Base-by-base conservation (phyloP, 2,888 invertebrate genomes). In the Aphidius colemani region DNA sequence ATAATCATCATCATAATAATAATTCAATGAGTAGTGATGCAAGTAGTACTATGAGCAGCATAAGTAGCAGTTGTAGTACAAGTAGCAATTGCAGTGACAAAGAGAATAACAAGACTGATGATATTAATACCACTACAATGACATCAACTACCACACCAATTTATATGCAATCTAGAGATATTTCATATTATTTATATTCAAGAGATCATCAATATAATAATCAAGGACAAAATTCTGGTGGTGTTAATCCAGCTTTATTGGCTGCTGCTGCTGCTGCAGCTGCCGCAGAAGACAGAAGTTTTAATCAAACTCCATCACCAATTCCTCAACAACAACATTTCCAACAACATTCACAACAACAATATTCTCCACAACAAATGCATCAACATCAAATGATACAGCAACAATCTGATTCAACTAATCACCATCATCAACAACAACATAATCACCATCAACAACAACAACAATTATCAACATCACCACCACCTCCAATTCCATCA, bases 231-330 rank as follows among this genome's bases (percentile, higher is more conserved):
- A 59, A 45, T 44, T 59, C 64, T 40, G 44, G 69, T 3, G 75
- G 77, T 3, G 70, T 78, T 7, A 77, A 76, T 66, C 78, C 78
- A 5, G 77, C 78, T 0, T 69, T 79, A 0, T 63, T 79, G 30
- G 77, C 81, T 2, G 86, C 79, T 9, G 83, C 75, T 18, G 85
- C 77, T 3, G 83, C 84, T 6, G 84, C 85, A 40, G 78, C 83
- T n/a, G 75, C 80, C 5, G 76, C 75, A 45, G 77, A 78, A 58
- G 76, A 78, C 6, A 67, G 74, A 18, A 70, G 66, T 41, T 74
- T 72, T 51, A 75, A 75, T 10, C 53, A 45, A 4, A 30, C 30
- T 5, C 30, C 30, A 30, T 30, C 30, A 30, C 30, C 30, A 5
- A 30, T 30, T 30, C 43, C 53, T 4, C 59, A 61, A 18, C 61